Evolutionary conservation across 2,113 vertebrate species (phyloP), one percentile per base, ranked within the genome.

Genomic region (Murina feae): DNA sequence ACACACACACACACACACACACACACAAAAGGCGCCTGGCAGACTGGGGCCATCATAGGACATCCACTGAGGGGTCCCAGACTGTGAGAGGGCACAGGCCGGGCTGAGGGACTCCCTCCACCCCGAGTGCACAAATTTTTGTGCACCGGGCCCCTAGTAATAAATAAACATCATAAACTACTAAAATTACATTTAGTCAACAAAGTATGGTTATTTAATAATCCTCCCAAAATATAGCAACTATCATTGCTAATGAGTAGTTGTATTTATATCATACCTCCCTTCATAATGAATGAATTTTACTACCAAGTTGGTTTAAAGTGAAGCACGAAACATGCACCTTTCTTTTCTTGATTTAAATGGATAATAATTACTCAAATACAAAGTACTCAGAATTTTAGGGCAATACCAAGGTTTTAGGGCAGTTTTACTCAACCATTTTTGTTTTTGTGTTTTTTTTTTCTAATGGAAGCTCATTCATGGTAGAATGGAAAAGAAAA

Each of bases 321-420:
- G 85, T 55, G 28, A 93, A 89, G 5, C 30, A 42, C 12, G 79
- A 49, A 79, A 66, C 4, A 65, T 47, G 28, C 21, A 32, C 9
- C 83, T 87, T 75, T 65, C 44, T 65, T 91, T 78, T 39, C 17
- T n/a, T 89, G 37, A n/a, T 89, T 35, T 72, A 91, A 95, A 76
- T 72, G 32, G n/a, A 63, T 89, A 63, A 83, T 37, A 68, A 82
- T 78, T 78, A 88, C 3, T 51, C 68, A 58, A 76, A 75, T 9
- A 83, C 20, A 84, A 71, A 37, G 14, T 55, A 78, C 42, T 63
- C 37, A 75, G 58, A 37, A 4, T 37, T 18, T 55, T 55, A 72
- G 2, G n/a, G 49, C 21, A 86, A 82, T 39, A 35, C 9, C 9
- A 78, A 17, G 18, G 35, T 80, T 85, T 78, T 76, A 63, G 17